Conservation (phyloP, 2,797 vertebrate species). For the Intellagama lesueurii region DNA sequence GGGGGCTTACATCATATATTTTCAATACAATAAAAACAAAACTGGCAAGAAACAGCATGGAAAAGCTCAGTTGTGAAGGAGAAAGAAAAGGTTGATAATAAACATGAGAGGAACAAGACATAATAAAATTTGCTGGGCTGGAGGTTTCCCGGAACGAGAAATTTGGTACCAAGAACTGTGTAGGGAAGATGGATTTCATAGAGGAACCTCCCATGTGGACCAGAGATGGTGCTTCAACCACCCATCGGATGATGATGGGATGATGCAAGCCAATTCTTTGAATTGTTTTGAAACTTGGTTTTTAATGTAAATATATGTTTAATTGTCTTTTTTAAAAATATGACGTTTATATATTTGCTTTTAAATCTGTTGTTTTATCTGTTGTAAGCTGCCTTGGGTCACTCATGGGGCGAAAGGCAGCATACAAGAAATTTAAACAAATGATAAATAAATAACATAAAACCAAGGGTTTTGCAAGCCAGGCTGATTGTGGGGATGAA, state of each 20-base stretch:
- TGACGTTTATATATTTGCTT: no score
- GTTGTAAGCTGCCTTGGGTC: no score
- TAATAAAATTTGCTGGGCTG: neutral
- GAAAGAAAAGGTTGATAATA: no score
- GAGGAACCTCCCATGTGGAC: neutral
- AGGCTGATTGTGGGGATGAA: neutral
- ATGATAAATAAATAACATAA: no score
- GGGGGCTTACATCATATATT: neutral
- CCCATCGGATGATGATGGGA: neutral
- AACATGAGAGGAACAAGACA: no score
- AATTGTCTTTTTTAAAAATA: no score
- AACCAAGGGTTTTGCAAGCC: neutral
- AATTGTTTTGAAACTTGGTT: no score
- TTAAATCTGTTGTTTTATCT: no score
- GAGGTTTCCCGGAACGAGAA: neutral
- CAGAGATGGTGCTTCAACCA: neutral
- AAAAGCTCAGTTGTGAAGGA: neutral
- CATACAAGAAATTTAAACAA: no score
- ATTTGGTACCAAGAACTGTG: neutral
- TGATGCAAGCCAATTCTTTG: neutral
- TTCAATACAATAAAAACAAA: neutral
- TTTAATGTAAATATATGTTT: no score
- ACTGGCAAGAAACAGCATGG: neutral
- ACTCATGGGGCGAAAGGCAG: no score
- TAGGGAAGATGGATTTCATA: no score